Percentiles rank a stretch among this genome's conserved stretches.
These are phyloP conservation scores for Biston betularia DNA, from an alignment of 2,888 invertebrate species.

Conservation along the genomic window DNA sequence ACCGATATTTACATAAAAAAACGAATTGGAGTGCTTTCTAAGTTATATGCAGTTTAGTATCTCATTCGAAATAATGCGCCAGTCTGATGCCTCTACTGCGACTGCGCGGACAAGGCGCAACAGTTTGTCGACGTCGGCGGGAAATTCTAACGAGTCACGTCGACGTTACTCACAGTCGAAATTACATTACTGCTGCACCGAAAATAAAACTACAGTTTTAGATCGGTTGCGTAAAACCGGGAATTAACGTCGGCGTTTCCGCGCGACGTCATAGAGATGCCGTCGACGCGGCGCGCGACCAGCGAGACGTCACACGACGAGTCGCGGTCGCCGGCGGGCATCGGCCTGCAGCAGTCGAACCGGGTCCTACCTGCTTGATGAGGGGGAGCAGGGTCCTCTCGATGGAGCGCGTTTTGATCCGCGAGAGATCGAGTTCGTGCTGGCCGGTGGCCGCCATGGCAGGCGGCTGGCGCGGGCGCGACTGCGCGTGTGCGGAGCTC, in stretches of 20 bases:
- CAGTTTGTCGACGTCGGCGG: constrained; percentile 79
- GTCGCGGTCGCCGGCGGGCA: constrained; percentile 36
- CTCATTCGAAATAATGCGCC: constrained; percentile 64
- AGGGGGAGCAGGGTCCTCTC: constrained; percentile 97
- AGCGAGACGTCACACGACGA: constrained; percentile 54
- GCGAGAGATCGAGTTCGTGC: constrained; percentile 87
- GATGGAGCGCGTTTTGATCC: constrained; percentile 97
- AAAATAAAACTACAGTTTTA: constrained; percentile 76
- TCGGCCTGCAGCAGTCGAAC: constrained; percentile 51
- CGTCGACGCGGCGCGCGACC: constrained; percentile 56
- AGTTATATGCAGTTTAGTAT: neutral
- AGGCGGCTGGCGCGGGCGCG: constrained; percentile 82
- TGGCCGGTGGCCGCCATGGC: constrained; percentile 88
- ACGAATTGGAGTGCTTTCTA: neutral
- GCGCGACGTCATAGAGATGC: constrained; percentile 70
- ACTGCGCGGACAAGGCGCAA: constrained; percentile 74
- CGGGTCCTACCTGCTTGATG: constrained; percentile 94
- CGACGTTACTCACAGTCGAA: constrained; percentile 64
- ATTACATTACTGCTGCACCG: constrained; percentile 65
- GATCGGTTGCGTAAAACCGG: constrained; percentile 70
- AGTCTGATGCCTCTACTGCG: constrained; percentile 54
- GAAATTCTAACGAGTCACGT: constrained; percentile 73
- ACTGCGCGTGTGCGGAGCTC: constrained; percentile 73
- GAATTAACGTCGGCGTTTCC: constrained; percentile 64
- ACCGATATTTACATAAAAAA: neutral